Percentiles rank a stretch among this genome's conserved stretches.
Evolutionary conservation across 2,797 vertebrate species (phyloP).

Genomic region (Chaetophractus vellerosus): DNA sequence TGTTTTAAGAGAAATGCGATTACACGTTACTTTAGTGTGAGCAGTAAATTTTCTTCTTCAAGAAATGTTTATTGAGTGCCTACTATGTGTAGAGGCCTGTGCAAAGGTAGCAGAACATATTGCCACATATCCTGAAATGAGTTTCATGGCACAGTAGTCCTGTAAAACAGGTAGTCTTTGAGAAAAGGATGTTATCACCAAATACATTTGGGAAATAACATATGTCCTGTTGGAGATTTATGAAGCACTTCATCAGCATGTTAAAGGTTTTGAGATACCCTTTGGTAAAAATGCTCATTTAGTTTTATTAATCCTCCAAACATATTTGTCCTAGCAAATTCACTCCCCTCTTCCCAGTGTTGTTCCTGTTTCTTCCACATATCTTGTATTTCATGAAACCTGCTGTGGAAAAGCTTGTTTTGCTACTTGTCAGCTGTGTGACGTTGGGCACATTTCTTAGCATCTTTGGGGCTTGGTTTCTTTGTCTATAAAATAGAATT

Average conservation of each 20-base stretch:
- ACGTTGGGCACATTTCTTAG: constrained; percentile 48
- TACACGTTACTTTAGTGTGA: constrained; percentile 38
- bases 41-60: constrained; percentile 48
- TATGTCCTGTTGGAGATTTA: neutral
- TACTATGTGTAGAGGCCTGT: neutral
- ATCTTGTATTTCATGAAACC: neutral
- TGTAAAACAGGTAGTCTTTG: neutral
- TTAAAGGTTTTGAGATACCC: constrained; percentile 24
- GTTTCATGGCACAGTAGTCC: neutral
- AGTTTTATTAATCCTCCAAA: constrained; percentile 44
- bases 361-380: neutral
- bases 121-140: constrained; percentile 22
- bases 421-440: neutral
- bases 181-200: constrained; percentile 42
- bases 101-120: neutral
- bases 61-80: constrained; percentile 47
- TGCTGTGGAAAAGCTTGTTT: constrained; percentile 15
- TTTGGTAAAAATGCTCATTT: constrained; percentile 52
- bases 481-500: constrained; percentile 41
- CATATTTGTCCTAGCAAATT: constrained; percentile 39
- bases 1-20: constrained; percentile 8
- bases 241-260: constrained; percentile 1
- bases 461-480: constrained; percentile 19
- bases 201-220: constrained; percentile 33
- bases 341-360: neutral